phyloP scores from a whole-genome alignment of 2,888 invertebrate species.

The Pelosia muscerda region DNA sequence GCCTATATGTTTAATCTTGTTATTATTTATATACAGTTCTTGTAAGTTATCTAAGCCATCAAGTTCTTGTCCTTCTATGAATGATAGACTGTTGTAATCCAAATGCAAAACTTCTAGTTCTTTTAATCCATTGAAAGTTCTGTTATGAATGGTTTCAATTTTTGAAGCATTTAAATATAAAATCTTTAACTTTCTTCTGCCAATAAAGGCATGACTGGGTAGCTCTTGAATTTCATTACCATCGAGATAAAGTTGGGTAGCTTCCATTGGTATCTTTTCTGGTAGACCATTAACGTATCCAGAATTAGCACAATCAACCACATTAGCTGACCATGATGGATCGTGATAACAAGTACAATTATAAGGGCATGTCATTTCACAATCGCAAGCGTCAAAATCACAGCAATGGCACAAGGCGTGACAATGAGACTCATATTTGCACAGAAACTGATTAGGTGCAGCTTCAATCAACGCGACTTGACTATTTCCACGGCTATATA shows the following conservation, averaged over 20 bases:
- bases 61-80: conserved; percentile 92
- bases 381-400: conserved; percentile 96
- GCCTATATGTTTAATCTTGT: conserved; percentile 89
- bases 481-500: conserved; percentile 91
- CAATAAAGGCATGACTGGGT: conserved; percentile 94
- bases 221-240: conserved; percentile 93
- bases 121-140: conserved; percentile 94
- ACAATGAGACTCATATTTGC: conserved; percentile 94
- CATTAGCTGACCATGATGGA: conserved; percentile 94
- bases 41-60: conserved; percentile 91
- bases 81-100: conserved; percentile 90
- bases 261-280: conserved; percentile 95
- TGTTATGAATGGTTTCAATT: conserved; percentile 92
- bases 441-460: conserved; percentile 93
- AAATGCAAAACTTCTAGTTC: conserved; percentile 92
- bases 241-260: conserved; percentile 95
- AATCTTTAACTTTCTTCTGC: conserved; percentile 91
- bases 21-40: conserved; percentile 91
- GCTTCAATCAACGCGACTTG: conserved; percentile 93
- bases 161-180: conserved; percentile 93
- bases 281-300: conserved; percentile 91
- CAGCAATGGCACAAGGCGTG: conserved; percentile 96
- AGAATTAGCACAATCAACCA: conserved; percentile 92
- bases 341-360: conserved; percentile 96
- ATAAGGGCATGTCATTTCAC: conserved; percentile 96